Base-by-base conservation (phyloP, 2,113 vertebrate genomes). In the Odontophorus gujanensis region DNA sequence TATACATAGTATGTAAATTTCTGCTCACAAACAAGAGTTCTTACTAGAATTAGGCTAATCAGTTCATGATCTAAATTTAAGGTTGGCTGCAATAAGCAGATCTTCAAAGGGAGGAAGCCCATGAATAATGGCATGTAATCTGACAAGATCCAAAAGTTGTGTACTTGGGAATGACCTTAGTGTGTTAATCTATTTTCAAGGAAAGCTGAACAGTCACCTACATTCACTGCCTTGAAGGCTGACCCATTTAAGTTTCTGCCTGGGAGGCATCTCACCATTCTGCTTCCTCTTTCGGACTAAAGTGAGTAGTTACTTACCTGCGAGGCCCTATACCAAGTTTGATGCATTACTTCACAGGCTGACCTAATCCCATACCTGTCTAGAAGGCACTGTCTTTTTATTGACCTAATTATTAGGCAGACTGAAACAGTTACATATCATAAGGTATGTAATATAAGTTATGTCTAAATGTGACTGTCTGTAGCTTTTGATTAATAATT, bases 171-270 rank as follows among this genome's bases (percentile, higher is more conserved):
- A 84, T 88, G 66, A 96, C 94, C 94, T 86, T 66, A 92, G 34
- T 12, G 43, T 91, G 73, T 67, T 96, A 88, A 96, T 94, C 55
- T 51, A 57, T 93, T 96, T 93, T 90, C 85, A 84, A 85, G 48
- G 71, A 93, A 92, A 94, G 58, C 40, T 92, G 79, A 96, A 59
- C 48, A 92, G 66, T 79, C 69, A 95, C 87, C 91, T 92, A 22
- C 48, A 85, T 92, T 82, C 66, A 69, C 22, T 88, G 58, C 83
- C 87, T 93, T 82, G 57, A 91, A 95, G 87, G 66, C 53, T 96
- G 92, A 95, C 91, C 91, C 82, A 93, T 81, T 96, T 96, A 95
- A 94, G 95, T 95, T 97, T 96, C 79, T 95, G 79, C 85, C 87
- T 89, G 73, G 85, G 62, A 96, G 58, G 85, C 76, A 79, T 69